These are phyloP conservation scores for Physella acuta DNA, from an alignment of 1,140 invertebrate species.

Conservation along the genomic window DNA sequence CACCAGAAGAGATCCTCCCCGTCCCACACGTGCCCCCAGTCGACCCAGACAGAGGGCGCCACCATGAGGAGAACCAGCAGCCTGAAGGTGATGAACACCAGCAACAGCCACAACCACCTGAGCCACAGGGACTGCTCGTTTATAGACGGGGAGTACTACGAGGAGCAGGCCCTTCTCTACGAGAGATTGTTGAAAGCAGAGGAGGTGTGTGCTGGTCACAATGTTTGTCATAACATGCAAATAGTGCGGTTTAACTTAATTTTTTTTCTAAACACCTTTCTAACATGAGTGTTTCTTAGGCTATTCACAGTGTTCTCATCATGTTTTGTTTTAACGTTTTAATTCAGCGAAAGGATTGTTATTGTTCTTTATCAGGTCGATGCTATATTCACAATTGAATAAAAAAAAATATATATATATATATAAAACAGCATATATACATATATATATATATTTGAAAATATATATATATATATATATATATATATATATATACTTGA, in stretches of 20 bases:
- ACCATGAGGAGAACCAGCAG: slow-evolving; percentile 14
- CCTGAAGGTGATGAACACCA: slow-evolving; percentile 16
- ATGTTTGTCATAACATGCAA: background rate
- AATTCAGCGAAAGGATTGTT: too few relatives aligned
- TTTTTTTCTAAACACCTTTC: background rate
- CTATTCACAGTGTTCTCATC: too few relatives aligned
- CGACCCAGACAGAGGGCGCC: slow-evolving; percentile 51
- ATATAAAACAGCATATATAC: too few relatives aligned
- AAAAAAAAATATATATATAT: too few relatives aligned
- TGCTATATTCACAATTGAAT: too few relatives aligned
- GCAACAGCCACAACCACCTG: slow-evolving; percentile 20
- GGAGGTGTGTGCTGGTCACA: slow-evolving; percentile 41
- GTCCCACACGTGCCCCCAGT: slow-evolving; percentile 34
- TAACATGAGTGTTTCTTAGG: background rate
- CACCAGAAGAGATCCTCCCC: slow-evolving; percentile 36
- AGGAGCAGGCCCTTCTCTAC: slow-evolving; percentile 48
- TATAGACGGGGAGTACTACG: slow-evolving; percentile 51
- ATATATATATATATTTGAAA: too few relatives aligned
- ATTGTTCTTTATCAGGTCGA: too few relatives aligned
- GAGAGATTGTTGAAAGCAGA: slow-evolving; percentile 51
- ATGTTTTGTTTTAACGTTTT: too few relatives aligned
- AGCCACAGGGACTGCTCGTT: slow-evolving; percentile 35
- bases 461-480: too few relatives aligned
- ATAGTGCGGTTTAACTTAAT: background rate
- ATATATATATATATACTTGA: too few relatives aligned